These are phyloP conservation scores for Glaucopsyche alexis DNA, from an alignment of 2,888 invertebrate species.

Conservation along the genomic window DNA sequence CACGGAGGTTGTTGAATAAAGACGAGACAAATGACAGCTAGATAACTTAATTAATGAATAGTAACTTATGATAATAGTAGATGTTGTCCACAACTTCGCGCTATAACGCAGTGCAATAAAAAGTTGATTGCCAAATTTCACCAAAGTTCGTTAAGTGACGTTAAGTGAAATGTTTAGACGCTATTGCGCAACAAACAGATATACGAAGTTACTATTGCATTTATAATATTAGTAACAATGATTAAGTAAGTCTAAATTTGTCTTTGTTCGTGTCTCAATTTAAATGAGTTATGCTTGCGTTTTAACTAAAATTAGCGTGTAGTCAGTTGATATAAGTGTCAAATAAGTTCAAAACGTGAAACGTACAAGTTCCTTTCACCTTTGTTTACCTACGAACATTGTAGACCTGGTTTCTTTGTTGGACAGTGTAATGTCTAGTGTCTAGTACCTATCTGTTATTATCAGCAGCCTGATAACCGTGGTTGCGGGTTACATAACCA, in stretches of 20 bases:
- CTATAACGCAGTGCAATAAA: no score
- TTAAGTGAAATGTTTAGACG: not conserved
- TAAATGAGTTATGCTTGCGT: not conserved
- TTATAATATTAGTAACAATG: no score
- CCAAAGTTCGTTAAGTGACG: no score
- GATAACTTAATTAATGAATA: no score
- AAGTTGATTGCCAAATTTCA: no score
- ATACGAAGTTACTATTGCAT: not conserved
- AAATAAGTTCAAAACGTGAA: conserved; percentile 4
- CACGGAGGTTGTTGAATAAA: no score
- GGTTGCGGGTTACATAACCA: not conserved
- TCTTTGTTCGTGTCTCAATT: not conserved
- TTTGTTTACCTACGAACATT: not conserved
- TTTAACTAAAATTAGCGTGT: not conserved
- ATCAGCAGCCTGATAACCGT: not conserved
- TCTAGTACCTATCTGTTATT: not conserved
- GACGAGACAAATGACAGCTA: no score
- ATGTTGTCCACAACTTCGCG: no score
- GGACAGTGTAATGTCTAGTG: not conserved
- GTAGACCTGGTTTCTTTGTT: not conserved
- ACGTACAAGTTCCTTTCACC: not conserved
- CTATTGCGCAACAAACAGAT: not conserved
- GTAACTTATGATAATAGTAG: no score
- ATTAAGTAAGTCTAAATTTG: not conserved
- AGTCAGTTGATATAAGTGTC: not conserved